Conservation (phyloP, 2,888 invertebrate genomes). For the Andrena bicolor region DNA sequence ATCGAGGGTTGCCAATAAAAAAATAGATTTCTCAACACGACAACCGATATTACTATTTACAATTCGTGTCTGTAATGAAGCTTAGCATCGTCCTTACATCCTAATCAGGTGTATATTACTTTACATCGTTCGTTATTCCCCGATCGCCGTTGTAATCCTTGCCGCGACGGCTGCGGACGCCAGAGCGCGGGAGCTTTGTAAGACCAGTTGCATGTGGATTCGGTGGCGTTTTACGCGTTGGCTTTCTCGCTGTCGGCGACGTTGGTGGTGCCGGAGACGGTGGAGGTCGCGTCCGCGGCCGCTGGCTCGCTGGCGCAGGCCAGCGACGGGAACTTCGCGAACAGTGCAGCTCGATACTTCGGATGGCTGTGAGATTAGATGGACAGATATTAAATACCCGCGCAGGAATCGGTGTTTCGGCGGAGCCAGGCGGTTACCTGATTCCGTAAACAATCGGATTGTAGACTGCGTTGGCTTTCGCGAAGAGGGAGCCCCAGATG, state of each 20-base stretch:
- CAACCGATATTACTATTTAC: slow-evolving; percentile 42
- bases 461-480: slow-evolving; percentile 96
- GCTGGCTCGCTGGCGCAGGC: slow-evolving; percentile 86
- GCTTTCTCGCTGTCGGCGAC: slow-evolving; percentile 89
- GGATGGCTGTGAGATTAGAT: slow-evolving; percentile 88
- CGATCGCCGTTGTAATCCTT: slow-evolving; percentile 4
- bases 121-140: not conserved
- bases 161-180: not conserved
- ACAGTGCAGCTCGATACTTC: slow-evolving; percentile 91
- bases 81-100: slow-evolving; percentile 4
- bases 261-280: slow-evolving; percentile 89
- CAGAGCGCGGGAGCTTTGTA: not conserved
- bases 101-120: slow-evolving; percentile 15
- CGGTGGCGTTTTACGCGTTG: slow-evolving; percentile 85
- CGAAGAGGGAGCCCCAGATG: slow-evolving; percentile 96
- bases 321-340: slow-evolving; percentile 92
- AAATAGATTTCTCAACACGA: slow-evolving; percentile 23
- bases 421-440: slow-evolving; percentile 86
- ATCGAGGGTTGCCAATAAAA: slow-evolving; percentile 10
- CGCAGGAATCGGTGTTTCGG: too few species aligned
- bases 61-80: slow-evolving; percentile 52
- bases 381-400: not conserved
- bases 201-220: too few species aligned
- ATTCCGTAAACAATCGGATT: slow-evolving; percentile 97
- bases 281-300: slow-evolving; percentile 87